These are phyloP conservation scores for Lepilemur ruficaudatus DNA, from an alignment of 2,797 vertebrate species.

Conservation along the genomic window DNA sequence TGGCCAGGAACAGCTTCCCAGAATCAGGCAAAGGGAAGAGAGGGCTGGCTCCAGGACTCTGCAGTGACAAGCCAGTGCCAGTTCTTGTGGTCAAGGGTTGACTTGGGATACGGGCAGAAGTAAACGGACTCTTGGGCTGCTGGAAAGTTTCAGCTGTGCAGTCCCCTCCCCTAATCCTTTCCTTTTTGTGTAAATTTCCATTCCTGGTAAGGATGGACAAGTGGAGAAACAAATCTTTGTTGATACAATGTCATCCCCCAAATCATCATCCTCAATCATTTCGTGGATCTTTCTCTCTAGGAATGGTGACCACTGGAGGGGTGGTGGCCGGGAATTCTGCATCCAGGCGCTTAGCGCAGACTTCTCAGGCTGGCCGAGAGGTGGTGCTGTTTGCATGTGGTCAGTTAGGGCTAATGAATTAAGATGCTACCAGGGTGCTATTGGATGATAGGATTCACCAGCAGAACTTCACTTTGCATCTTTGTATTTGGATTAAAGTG, in stretches of 20 bases:
- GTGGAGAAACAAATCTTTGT: background rate
- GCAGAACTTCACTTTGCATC: background rate
- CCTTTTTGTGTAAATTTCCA: background rate
- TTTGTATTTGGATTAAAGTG: background rate
- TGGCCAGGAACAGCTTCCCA: background rate
- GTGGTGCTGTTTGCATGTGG: conserved; percentile 11
- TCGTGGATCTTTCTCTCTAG: background rate
- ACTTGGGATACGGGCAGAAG: background rate
- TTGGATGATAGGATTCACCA: background rate
- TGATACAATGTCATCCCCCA: background rate
- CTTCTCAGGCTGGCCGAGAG: conserved; percentile 26
- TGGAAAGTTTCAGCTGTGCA: background rate
- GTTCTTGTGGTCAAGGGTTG: background rate
- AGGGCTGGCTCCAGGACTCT: background rate
- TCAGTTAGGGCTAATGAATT: background rate
- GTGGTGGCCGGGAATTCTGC: background rate
- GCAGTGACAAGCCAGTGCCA: background rate
- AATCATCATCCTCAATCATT: background rate
- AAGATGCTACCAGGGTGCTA: background rate
- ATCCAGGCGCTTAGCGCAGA: background rate
- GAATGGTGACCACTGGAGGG: background rate
- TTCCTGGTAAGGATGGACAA: background rate
- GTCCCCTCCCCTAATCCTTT: background rate
- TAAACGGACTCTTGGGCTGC: background rate
- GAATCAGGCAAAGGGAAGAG: background rate